Percentiles rank a stretch among this genome's conserved stretches.
phyloP scores from a whole-genome alignment of 1,140 invertebrate genomes.

The Eriosoma lanigerum region DNA sequence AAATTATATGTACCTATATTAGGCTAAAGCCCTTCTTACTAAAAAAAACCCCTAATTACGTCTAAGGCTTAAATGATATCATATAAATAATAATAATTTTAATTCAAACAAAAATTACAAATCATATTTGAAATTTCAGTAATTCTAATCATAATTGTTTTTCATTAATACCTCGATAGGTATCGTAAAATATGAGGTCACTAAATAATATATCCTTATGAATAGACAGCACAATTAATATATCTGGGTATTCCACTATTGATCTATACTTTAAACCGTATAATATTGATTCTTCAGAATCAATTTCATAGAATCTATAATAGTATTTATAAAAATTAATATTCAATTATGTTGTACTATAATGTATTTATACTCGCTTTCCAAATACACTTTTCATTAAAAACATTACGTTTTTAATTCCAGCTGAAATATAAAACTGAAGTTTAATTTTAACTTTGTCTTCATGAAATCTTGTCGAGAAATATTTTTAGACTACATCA shows the following conservation, averaged over 20 bases:
- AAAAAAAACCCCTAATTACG: too few species aligned
- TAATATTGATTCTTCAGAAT: constrained; percentile 63
- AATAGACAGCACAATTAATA: constrained; percentile 69
- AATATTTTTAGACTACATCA: constrained; percentile 57
- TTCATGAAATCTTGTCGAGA: constrained; percentile 59
- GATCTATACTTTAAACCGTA: constrained; percentile 72
- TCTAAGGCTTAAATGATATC: too few species aligned
- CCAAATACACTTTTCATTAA: constrained; percentile 64
- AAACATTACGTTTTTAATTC: constrained; percentile 65
- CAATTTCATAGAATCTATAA: constrained; percentile 66
- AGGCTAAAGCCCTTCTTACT: too few species aligned
- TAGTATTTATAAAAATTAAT: constrained; percentile 9
- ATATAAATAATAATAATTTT: too few species aligned
- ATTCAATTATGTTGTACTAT: not conserved
- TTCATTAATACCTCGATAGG: constrained; percentile 14
- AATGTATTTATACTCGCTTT: constrained; percentile 29
- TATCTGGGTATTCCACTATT: constrained; percentile 75
- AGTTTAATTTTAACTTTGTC: constrained; percentile 63
- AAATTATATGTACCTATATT: too few species aligned
- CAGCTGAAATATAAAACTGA: constrained; percentile 68
- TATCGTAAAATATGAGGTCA: constrained; percentile 26
- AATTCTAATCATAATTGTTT: not conserved
- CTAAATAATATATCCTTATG: constrained; percentile 59
- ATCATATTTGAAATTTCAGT: too few species aligned
- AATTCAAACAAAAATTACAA: too few species aligned